Percentiles rank a stretch among this genome's conserved stretches.
phyloP scores from a whole-genome alignment of 2,113 vertebrate species.

The Parus major region DNA sequence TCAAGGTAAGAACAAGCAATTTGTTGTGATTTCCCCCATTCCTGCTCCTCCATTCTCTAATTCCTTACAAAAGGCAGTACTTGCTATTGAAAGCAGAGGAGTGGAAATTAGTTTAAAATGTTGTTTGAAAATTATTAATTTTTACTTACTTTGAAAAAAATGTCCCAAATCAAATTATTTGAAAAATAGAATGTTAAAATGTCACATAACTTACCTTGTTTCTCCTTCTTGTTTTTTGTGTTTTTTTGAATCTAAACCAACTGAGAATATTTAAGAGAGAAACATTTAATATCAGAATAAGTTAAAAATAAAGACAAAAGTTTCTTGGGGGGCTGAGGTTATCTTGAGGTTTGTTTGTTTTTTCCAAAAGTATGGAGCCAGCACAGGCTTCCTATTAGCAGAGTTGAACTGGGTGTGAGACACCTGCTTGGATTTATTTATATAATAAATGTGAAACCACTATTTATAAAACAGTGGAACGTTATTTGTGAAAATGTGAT shows the following conservation, averaged over 20 bases:
- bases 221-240: not conserved
- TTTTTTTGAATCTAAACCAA: not conserved
- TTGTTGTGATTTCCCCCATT: not conserved
- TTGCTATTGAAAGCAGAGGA: not conserved
- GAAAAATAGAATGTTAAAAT: not conserved
- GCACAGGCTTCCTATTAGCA: not conserved
- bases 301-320: not conserved
- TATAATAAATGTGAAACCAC: not conserved
- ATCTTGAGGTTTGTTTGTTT: not conserved
- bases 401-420: not conserved
- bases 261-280: not conserved
- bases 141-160: not conserved
- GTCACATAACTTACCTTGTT: not conserved
- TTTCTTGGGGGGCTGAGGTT: not conserved
- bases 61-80: not conserved
- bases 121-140: not conserved
- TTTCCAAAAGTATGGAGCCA: not conserved
- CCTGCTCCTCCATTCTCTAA: not conserved
- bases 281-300: not conserved
- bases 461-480: not conserved
- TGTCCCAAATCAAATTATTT: not conserved
- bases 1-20: conserved; percentile 76
- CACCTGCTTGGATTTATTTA: not conserved
- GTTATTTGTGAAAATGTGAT: not conserved
- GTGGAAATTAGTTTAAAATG: not conserved